Conservation (phyloP, 2,888 invertebrate genomes). For the Conomelus anceps region DNA sequence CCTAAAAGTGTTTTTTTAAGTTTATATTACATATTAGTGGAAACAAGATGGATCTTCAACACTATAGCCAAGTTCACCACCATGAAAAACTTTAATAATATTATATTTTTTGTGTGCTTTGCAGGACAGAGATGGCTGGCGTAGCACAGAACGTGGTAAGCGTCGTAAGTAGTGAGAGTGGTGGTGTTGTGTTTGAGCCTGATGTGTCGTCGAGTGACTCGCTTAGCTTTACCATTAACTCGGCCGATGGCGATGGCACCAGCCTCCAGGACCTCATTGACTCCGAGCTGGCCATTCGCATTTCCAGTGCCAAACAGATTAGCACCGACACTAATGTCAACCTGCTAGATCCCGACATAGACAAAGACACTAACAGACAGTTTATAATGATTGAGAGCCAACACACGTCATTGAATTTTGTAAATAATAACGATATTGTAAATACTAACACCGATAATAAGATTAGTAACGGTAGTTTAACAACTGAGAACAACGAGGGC, state of each 20-base stretch:
- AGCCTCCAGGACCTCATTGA: slow-evolving; percentile 36
- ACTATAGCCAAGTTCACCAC: no score
- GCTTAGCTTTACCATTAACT: slow-evolving; percentile 17
- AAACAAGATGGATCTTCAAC: no score
- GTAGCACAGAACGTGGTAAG: slow-evolving; percentile 33
- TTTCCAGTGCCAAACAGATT: slow-evolving; percentile 7
- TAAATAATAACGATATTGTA: slow-evolving; percentile 11
- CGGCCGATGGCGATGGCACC: slow-evolving; percentile 26
- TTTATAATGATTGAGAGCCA: slow-evolving; percentile 26
- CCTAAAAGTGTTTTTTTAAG: no score
- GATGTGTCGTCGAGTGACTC: slow-evolving; percentile 22
- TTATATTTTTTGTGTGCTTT: neutral
- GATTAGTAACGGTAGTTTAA: neutral
- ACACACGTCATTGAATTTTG: slow-evolving; percentile 18
- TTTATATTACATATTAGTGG: no score
- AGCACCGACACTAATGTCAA: neutral
- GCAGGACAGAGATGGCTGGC: slow-evolving; percentile 33
- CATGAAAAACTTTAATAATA: neutral
- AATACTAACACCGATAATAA: neutral
- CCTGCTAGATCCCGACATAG: slow-evolving; percentile 10
- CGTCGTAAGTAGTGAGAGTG: slow-evolving; percentile 29
- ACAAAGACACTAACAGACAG: slow-evolving; percentile 24
- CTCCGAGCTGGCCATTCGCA: slow-evolving; percentile 33
- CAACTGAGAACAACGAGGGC: neutral
- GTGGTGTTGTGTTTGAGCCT: slow-evolving; percentile 23